Evolutionary conservation across 2,888 invertebrate species (phyloP), one percentile per base, ranked within the genome.

Genomic region (Gryllus longicercus): DNA sequence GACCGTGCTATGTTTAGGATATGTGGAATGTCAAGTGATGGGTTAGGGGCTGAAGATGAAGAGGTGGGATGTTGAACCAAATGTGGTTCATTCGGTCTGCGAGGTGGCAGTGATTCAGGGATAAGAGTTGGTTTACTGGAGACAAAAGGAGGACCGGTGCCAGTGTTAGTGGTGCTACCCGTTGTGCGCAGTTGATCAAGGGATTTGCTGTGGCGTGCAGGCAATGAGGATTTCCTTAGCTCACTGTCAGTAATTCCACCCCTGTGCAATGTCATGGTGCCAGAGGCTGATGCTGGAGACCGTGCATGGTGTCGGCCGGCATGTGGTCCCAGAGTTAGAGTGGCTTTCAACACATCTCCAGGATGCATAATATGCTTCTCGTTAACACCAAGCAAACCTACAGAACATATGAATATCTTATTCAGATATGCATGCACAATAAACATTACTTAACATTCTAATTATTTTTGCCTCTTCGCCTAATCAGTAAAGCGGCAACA

Each of bases 171-270:
- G 81, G 81, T 79, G n/a, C n/a, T 50, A 79, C 81, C 85, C 89
- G 88, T 76, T 89, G 82, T 82, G 82, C 93, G 91, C 77, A 95
- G 87, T 84, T 95, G 94, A 86, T 95, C 95, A 83, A 95, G 87
- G 2, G 95, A 95, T 80, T 84, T 84, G 86, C 95, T 95, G 85
- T 95, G 95, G 80, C 94, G 89, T 0, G 93, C 91, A 1, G 93
- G 93, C 76, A 93, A 85, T 1, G 90, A 90, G 49, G 81, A 81
- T 75, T 82, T 81, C n/a, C 77, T 49, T 38, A 25, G 49, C 49
- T 81, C 81, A 38, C 50, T 80, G 23, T 80, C 80, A 74, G 76
- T 23, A 21, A 51, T 16, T 51, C 75, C 76, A 14, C 77, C 78
- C 21, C 78, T 77, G 21, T 78, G 81, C 18, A 80, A 78, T 49